Evolutionary conservation across 2,113 vertebrate genomes (phyloP), one percentile per base, ranked within the genome.

Genomic region (Podilymbus podiceps): DNA sequence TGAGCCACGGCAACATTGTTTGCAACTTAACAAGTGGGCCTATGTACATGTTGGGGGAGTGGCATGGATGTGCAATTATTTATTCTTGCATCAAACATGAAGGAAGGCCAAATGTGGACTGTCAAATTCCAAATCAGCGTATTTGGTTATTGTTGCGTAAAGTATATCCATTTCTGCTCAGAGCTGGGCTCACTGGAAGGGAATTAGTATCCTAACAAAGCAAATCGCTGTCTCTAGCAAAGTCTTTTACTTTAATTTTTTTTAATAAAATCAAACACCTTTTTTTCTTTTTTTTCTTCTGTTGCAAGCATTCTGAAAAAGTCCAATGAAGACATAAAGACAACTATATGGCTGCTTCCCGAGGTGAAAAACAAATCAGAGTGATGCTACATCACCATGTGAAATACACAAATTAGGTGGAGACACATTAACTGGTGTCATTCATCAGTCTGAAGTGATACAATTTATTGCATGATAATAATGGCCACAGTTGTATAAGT

Each of bases 401-500:
- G 87, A 94, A 97, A 96, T 75, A 89, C 56, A 88, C 74, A 95
- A 9, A 91, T 88, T 84, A 90, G 64, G 47, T 74, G 52, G 77
- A 85, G 80, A 96, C 78, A 68, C 71, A 88, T 90, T 96, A 93
- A 89, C 85, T 81, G 50, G 77, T 85, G 42, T 76, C 82, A 93
- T 97, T 95, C 92, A 88, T 96, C 95, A 90, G 69, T 62, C 91
- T 91, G 88, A 91, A 97, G 83, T 92, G 94, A 91, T 90, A 78
- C 27, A 4, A 93, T 96, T 97, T 97, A 97, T 96, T 90, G 79
- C 79, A 84, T 88, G 52, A 92, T 95, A 86, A 91, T 90, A 96
- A 96, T 89, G 79, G 80, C 79, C 85, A 79, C 75, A 84, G 66
- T 83, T 74, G 63, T 83, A 69, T 85, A 92, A 96, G 94, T 76